These are phyloP conservation scores for Aphrocallistes beatrix DNA, from an alignment of 37 sponge, comb jelly and placozoan genomes.

Conservation along the genomic window DNA sequence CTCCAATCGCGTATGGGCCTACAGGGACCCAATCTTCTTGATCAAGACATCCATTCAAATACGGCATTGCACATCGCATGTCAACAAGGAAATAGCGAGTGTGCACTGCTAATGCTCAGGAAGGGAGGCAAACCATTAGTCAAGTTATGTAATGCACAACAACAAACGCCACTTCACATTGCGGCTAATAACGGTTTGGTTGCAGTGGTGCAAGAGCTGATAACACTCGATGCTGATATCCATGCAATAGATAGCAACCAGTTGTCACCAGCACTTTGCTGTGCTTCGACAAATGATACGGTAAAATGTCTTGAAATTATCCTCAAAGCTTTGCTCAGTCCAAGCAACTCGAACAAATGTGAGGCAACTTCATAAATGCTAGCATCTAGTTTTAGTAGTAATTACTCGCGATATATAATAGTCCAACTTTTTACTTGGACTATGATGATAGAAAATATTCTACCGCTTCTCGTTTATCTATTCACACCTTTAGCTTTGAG, in stretches of 20 bases:
- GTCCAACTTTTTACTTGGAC: too few relatives aligned
- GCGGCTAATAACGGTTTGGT: conserved; percentile 54
- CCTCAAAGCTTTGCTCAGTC: conserved; percentile 49
- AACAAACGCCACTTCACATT: conserved; percentile 52
- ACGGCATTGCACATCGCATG: conserved; percentile 73
- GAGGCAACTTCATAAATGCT: too few relatives aligned
- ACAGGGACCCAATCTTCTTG: conserved; percentile 28
- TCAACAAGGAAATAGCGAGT: conserved; percentile 26
- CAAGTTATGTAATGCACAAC: not conserved
- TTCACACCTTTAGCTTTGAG: too few relatives aligned
- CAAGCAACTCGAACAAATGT: not conserved
- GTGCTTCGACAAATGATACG: conserved; percentile 35
- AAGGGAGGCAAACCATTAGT: not conserved
- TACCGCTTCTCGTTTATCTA: too few relatives aligned
- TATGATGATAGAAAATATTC: too few relatives aligned
- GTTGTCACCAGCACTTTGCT: not conserved
- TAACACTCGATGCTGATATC: conserved; percentile 45
- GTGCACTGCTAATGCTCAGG: not conserved
- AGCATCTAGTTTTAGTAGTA: too few relatives aligned
- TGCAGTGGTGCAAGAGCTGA: conserved; percentile 55
- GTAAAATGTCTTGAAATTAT: conserved; percentile 60
- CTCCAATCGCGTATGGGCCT: conserved; percentile 16
- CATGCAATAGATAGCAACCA: conserved; percentile 42
- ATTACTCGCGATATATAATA: too few relatives aligned
- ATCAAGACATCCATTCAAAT: conserved; percentile 38